Conservation (phyloP, 2,113 vertebrate genomes). For the Sorex fumeus region DNA sequence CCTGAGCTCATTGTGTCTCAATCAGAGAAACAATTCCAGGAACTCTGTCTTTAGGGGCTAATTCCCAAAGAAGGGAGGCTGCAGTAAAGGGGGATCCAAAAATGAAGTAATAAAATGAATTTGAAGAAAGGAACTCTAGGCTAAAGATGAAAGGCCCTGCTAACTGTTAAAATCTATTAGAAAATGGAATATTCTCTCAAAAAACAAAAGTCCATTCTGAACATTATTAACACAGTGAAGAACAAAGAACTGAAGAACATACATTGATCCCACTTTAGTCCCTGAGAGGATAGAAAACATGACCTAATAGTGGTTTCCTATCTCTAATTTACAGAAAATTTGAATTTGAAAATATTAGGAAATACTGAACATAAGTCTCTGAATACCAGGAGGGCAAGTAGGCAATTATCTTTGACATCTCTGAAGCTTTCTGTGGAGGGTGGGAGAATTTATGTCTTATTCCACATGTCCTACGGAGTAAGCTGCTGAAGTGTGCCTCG, state of each 20-base stretch:
- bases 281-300: slow-evolving; percentile 60
- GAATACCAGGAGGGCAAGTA: not conserved
- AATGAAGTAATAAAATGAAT: slow-evolving; percentile 76
- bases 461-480: too few species aligned
- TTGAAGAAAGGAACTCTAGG: slow-evolving; percentile 69
- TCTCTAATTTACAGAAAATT: slow-evolving; percentile 68
- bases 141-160: slow-evolving; percentile 75
- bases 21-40: slow-evolving; percentile 40
- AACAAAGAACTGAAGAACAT: slow-evolving; percentile 60
- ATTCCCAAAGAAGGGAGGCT: slow-evolving; percentile 46
- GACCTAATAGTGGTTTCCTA: slow-evolving; percentile 73
- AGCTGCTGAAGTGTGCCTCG: not conserved
- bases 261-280: slow-evolving; percentile 64
- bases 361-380: slow-evolving; percentile 38
- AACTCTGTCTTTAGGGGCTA: slow-evolving; percentile 52
- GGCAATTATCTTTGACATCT: not conserved
- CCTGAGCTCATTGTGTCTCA: not conserved
- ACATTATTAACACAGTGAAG: slow-evolving; percentile 71
- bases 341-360: slow-evolving; percentile 71
- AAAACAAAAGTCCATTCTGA: slow-evolving; percentile 64
- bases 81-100: slow-evolving; percentile 26
- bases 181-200: slow-evolving; percentile 70
- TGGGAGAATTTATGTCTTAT: not conserved
- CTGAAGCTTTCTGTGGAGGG: not conserved
- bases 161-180: slow-evolving; percentile 74